A percentile compares a stretch with the other conserved stretches of the same genome.
phyloP scores from a whole-genome alignment of 2,113 vertebrate species.

The Desmodus rotundus region DNA sequence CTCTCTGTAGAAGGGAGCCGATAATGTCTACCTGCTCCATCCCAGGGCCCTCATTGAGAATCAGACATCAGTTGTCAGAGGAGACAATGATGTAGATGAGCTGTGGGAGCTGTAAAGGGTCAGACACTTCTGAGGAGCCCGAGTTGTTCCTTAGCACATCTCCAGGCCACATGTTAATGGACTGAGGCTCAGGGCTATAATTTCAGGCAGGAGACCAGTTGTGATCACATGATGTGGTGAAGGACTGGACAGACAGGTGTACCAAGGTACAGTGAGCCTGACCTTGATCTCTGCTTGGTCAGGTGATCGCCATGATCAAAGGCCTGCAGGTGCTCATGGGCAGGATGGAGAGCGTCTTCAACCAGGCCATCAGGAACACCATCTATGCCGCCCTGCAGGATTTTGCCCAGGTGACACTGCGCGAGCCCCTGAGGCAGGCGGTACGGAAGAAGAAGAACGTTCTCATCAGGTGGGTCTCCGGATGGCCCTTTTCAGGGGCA shows the following conservation, averaged over 20 bases:
- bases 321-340: conserved; percentile 99
- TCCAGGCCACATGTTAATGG: neutral
- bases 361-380: conserved; percentile 99
- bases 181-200: neutral
- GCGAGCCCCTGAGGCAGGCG: conserved; percentile 95
- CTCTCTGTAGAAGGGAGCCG: neutral
- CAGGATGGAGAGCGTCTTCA: conserved; percentile 98
- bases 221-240: accelerated
- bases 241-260: neutral
- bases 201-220: neutral
- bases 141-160: neutral
- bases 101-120: neutral
- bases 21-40: neutral
- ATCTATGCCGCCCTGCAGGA: conserved; percentile 98
- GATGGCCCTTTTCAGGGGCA: neutral
- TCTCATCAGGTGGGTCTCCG: conserved; percentile 89
- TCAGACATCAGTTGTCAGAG: neutral
- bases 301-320: conserved; percentile 99
- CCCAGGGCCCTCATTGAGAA: neutral
- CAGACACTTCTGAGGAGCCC: too few relatives aligned
- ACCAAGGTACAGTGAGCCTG: neutral
- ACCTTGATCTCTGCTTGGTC: conserved; percentile 25
- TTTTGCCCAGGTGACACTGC: conserved; percentile 95
- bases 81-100: neutral
- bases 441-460: conserved; percentile 99